phyloP scores from a whole-genome alignment of 2,888 invertebrate genomes.

The Phragmatobia fuliginosa region DNA sequence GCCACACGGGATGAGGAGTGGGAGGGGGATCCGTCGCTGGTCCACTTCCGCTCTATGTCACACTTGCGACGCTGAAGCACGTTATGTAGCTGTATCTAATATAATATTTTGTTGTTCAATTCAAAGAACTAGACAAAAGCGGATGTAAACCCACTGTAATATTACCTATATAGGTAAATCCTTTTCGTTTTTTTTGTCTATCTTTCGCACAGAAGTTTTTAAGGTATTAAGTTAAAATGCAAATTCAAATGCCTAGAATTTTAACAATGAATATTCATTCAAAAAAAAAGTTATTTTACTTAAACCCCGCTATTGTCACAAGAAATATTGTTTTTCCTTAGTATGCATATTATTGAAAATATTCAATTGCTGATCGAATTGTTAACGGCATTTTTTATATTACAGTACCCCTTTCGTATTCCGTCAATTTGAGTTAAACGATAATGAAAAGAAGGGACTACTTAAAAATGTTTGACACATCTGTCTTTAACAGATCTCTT shows the following conservation, averaged over 20 bases:
- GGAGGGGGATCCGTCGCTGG: conserved; percentile 7
- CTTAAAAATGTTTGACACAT: conserved; percentile 40
- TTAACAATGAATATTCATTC: background rate
- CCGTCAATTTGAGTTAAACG: conserved; percentile 1
- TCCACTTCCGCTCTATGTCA: background rate
- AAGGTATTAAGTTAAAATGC: background rate
- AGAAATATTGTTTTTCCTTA: background rate
- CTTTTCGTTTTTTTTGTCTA: too few relatives aligned
- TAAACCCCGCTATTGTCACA: background rate
- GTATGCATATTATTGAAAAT: background rate
- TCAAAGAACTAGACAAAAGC: background rate
- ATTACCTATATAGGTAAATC: background rate
- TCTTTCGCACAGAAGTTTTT: background rate
- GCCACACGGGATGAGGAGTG: background rate
- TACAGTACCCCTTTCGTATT: background rate
- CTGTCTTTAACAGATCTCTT: conserved; percentile 25
- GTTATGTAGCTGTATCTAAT: background rate
- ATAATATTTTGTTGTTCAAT: background rate
- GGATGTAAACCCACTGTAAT: background rate
- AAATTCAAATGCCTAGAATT: too few relatives aligned
- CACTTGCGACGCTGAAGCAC: background rate
- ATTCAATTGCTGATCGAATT: background rate
- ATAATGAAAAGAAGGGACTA: conserved; percentile 12
- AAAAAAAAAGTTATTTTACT: background rate
- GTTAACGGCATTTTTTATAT: background rate